Evolutionary conservation across 2,888 invertebrate genomes (phyloP), one percentile per base, ranked within the genome.

Genomic region (Malachius bipustulatus): DNA sequence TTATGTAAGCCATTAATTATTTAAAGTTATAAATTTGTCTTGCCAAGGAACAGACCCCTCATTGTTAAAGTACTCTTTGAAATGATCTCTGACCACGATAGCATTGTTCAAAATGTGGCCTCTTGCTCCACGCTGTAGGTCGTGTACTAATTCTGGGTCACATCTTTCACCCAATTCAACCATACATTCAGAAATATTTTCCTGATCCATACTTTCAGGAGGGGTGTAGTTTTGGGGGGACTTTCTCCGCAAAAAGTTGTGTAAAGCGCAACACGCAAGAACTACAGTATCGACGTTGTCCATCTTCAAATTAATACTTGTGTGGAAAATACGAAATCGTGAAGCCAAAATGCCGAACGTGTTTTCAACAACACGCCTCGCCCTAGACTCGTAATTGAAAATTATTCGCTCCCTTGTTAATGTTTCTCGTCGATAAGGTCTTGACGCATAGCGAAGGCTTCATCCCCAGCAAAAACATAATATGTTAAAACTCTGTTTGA

Each of bases 401-500:
- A 36, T 38, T 39, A 36, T 14, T 28, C 41, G 32, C 35, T 41
- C 37, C 16, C 30, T 35, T 35, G 31, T 36, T 32, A 36, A 32
- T 32, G 38, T 30, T 32, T 36, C 35, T 29, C 30, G 37, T 10
- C 31, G 24, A 27, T 36, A 38, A n/a, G 36, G 14, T 41, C 35
- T 32, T 10, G 14, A 9, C 34, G 32, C 30, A 44, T 14, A 28
- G 38, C 34, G 30, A 44, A 40, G 14, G 42, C 44, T 15, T 44
- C 42, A 36, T 44, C 42, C 10, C 33, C 39, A 10, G 44, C 34
- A 36, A 43, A 43, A 16, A 42, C 39, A 33, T 45, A n/a, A n/a
- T n/a, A 40, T 30, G 26, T 16, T 15, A 46, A 27, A 33, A 26
- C 34, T 35, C 29, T 30, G 16, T 36, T 32, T 39, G 42, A 42